Evolutionary conservation across 2,113 vertebrate genomes (phyloP).

Genomic region (Etia nguti): DNA sequence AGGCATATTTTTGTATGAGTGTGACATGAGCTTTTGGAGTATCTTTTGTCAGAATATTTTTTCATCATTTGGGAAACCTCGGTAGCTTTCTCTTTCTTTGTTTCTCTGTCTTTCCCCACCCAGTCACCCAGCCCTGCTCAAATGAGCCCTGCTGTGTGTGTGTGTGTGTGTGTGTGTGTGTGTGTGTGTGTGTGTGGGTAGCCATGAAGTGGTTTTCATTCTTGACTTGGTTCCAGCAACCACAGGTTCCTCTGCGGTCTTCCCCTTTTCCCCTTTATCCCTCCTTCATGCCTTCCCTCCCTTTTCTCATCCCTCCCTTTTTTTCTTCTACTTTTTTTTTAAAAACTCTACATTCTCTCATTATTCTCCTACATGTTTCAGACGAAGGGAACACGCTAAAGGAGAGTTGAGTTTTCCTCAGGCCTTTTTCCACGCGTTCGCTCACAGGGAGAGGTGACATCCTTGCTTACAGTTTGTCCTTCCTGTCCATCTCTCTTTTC

Average conservation of each 20-base stretch:
- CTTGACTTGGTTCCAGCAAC: slow-evolving; percentile 69
- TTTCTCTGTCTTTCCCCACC: slow-evolving; percentile 3
- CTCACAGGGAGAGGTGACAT: neutral
- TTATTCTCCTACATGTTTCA: neutral
- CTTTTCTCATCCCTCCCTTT: slow-evolving; percentile 13
- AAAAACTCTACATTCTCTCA: neutral
- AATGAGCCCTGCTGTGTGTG: neutral
- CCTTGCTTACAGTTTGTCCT: slow-evolving; percentile 28
- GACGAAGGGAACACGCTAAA: neutral
- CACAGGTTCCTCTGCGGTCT: slow-evolving; percentile 70
- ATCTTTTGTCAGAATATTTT: neutral
- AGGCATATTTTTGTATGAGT: neutral
- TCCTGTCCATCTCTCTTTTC: slow-evolving; percentile 58
- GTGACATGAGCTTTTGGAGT: neutral
- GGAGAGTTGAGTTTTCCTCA: neutral
- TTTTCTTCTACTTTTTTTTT: neutral
- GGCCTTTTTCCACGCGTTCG: neutral
- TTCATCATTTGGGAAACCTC: slow-evolving; percentile 38
- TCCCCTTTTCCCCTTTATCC: slow-evolving; percentile 34
- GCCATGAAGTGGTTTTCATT: slow-evolving; percentile 73
- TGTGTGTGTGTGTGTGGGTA: neutral
- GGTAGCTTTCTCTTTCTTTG: neutral
- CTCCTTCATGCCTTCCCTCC: slow-evolving; percentile 37
- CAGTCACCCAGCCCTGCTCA: slow-evolving; percentile 25
- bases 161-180: neutral